Evolutionary conservation across 2,113 vertebrate genomes (phyloP), one percentile per base, ranked within the genome.

Genomic region (Caranx melampygus): DNA sequence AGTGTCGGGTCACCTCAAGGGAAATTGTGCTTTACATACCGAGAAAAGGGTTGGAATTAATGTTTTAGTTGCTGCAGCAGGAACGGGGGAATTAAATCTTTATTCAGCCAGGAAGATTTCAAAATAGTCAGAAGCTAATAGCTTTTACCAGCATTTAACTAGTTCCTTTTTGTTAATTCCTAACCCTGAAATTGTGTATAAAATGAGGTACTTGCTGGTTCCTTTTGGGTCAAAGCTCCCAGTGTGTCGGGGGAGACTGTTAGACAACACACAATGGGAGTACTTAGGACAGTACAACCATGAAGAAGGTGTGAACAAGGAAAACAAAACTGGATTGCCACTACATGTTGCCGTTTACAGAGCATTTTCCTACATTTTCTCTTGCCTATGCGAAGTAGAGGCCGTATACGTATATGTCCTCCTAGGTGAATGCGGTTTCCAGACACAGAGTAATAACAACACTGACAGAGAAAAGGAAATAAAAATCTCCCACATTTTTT

Each of bases 1-100:
- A 70, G 21, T 40, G 71, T 70, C 49, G 70, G 63, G 40, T 85
- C 63, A 26, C 49, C 52, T 83, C 64, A 31, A 70, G 69, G 68
- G 40, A 79, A 77, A 82, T 90, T 92, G 91, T 93, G 92, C 91
- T 89, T 90, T 81, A 84, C 64, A 52, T 81, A 69, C 79, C 81
- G 72, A 67, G 64, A 67, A 82, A 66, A 71, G 47, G 76, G 62
- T 58, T 78, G 72, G 37, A 79, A 78, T 81, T 55, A 75, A 78
- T 81, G 62, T 81, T 86, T 87, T 26, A 78, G 42, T 86, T 69
- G 49, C 75, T 78, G 57, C 62, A 57, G 45, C 4, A 10, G 20
- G 9, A 60, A 60, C 66, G 6, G 15, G 37, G 42, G 18, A 80
- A 69, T 73, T 75, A 58, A 59, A 75, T 83, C 15, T 85, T 83